These are phyloP conservation scores for Drosophila meridiana DNA, from an alignment of 2,888 invertebrate species.

Conservation along the genomic window DNA sequence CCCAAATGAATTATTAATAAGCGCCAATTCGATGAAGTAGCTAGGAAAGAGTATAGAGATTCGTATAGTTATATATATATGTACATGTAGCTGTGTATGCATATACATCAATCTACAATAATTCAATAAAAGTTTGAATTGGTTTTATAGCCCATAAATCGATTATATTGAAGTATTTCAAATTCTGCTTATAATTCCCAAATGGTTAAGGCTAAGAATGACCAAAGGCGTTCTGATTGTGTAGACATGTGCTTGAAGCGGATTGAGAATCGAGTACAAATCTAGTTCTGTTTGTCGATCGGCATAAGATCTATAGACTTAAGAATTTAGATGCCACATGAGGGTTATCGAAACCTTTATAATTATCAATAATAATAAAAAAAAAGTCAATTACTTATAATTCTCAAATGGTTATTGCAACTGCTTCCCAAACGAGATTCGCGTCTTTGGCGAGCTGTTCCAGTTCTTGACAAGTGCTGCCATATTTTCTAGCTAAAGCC, in stretches of 20 bases:
- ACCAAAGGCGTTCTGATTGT: neutral
- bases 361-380: too few relatives aligned
- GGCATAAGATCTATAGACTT: neutral
- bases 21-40: neutral
- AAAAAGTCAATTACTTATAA: neutral
- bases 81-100: neutral
- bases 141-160: neutral
- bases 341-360: too few relatives aligned
- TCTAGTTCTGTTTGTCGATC: neutral
- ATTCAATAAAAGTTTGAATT: neutral
- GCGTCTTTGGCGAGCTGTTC: neutral
- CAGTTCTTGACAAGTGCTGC: slow-evolving; percentile 15
- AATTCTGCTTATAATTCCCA: neutral
- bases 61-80: too few relatives aligned
- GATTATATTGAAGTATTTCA: neutral
- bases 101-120: neutral
- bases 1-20: slow-evolving; percentile 17
- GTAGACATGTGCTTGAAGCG: neutral
- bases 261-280: neutral
- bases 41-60: neutral
- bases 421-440: neutral
- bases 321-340: neutral
- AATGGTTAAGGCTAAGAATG: neutral
- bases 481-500: slow-evolving; percentile 4
- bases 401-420: slow-evolving; percentile 1